Evolutionary conservation across 2,888 invertebrate species (phyloP), one percentile per base, ranked within the genome.

Genomic region (Ptychoptera contaminata): DNA sequence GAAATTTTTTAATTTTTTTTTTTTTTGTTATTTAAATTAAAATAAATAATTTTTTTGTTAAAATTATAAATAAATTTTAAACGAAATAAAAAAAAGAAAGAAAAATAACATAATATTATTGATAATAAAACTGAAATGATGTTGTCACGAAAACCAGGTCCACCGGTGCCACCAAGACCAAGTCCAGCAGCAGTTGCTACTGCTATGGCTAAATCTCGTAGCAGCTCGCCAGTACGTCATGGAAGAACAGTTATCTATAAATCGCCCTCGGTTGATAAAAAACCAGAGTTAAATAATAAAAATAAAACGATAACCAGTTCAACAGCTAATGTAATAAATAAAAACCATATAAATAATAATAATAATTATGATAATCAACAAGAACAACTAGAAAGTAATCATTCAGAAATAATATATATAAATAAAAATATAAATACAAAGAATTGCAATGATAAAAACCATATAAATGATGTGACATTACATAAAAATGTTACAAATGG

Each of bases 121-220:
- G 23, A 5, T 23, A 23, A 7, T 23, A 5, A 23, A 23, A 23
- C 7, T 7, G 23, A 23, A 5, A 35, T 11, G 8, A 70, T 72
- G 68, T 67, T 72, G 57, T 69, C 71, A 58, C 72, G 69, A 53
- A 74, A 72, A 61, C 65, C 73, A 52, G 75, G 73, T 49, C 85
- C 85, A 53, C 85, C 85, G 55, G 83, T 85, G 52, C 85, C 85
- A 46, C 85, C 85, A 52, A 71, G 85, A 56, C 85, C 85, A 46
- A 80, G 79, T 62, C 76, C 79, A 58, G 77, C 74, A 55, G 70
- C 79, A 56, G 70, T 79, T 45, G 78, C 79, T 45, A 80, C 79
- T 65, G 79, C 82, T 45, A 67, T 82, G 51, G 78, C 81, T 48
- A 79, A 79, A 64, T 71, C 73, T 44, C 68, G 74, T 29, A 50